Evolutionary conservation across 2,888 invertebrate genomes (phyloP).

Genomic region (Lysandra bellargus): DNA sequence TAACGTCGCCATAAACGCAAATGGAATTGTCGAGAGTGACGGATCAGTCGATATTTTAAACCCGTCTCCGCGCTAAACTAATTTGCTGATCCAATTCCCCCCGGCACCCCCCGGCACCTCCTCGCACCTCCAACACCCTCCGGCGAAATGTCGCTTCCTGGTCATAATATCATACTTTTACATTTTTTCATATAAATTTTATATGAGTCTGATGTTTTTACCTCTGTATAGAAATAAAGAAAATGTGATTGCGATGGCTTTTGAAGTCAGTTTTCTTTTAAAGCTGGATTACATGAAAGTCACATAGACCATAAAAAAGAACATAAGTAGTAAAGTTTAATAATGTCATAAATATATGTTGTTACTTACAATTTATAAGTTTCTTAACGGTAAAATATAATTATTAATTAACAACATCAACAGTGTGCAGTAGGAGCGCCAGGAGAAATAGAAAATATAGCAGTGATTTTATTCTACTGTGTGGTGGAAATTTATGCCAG

Average conservation of each 20-base stretch:
- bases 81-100: constrained; percentile 68
- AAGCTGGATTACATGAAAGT: background rate
- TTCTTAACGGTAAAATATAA: too few species aligned
- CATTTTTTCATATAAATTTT: constrained; percentile 6
- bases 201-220: constrained; percentile 8
- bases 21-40: constrained; percentile 34
- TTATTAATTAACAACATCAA: too few species aligned
- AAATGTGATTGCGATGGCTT: background rate
- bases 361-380: too few species aligned
- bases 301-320: too few species aligned
- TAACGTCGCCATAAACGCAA: constrained; percentile 17
- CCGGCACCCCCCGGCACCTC: constrained; percentile 40
- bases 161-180: background rate
- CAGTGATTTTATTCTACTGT: too few species aligned
- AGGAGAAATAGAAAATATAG: too few species aligned
- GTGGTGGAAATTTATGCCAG: too few species aligned
- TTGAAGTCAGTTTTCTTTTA: background rate
- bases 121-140: background rate
- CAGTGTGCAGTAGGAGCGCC: too few species aligned
- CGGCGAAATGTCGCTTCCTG: background rate
- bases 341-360: too few species aligned
- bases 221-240: background rate
- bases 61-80: constrained; percentile 50
- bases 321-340: too few species aligned
- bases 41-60: constrained; percentile 46